Conservation (phyloP, 2,113 vertebrate genomes). For the Recurvirostra avosetta region DNA sequence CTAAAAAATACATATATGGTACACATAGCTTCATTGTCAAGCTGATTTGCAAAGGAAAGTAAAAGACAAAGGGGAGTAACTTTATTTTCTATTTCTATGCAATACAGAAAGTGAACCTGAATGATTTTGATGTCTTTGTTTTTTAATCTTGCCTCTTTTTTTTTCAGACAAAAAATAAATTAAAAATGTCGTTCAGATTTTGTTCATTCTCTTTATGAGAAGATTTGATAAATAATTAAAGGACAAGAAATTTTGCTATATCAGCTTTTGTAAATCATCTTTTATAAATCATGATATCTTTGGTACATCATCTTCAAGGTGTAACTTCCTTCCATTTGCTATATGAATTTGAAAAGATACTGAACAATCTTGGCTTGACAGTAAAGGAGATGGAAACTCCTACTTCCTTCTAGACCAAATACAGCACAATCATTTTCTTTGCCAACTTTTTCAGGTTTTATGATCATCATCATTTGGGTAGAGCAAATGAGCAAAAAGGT, state of each 20-base stretch:
- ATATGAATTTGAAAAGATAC: background rate
- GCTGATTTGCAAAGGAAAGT: background rate
- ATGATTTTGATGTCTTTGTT: background rate
- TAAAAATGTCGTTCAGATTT: background rate
- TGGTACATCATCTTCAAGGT: background rate
- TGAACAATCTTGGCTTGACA: background rate
- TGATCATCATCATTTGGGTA: background rate
- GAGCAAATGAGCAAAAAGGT: background rate
- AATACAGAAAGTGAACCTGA: background rate
- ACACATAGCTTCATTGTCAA: background rate
- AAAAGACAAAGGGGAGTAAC: background rate
- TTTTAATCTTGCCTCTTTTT: background rate
- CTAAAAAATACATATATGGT: background rate
- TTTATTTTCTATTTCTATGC: background rate
- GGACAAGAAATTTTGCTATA: background rate
- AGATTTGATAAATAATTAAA: background rate
- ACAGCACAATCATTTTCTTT: background rate
- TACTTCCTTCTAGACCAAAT: background rate
- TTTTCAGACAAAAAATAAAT: background rate
- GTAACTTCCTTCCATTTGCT: background rate
- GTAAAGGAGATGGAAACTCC: background rate
- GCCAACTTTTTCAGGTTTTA: background rate
- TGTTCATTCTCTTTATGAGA: background rate
- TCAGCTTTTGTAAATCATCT: background rate
- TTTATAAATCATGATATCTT: background rate